A percentile compares a stretch with the other conserved stretches of the same genome.
phyloP scores from a whole-genome alignment of 37 sponge, comb jelly and placozoan species.

The Beroe forskalii region DNA sequence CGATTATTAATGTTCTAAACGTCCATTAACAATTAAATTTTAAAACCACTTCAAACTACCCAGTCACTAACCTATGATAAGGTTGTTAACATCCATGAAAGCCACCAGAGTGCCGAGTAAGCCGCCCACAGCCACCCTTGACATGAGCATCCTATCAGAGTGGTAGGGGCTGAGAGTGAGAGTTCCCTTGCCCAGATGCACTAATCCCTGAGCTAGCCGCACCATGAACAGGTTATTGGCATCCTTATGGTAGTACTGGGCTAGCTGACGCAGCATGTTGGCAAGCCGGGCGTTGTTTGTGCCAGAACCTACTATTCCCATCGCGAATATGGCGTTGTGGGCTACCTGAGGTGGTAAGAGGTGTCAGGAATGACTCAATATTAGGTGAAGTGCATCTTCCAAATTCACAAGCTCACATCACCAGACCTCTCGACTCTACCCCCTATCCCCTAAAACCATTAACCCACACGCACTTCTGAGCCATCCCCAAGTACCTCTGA shows the following conservation, averaged over 20 bases:
- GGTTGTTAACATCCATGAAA: constrained; percentile 78
- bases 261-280: constrained; percentile 88
- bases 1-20: too few relatives aligned
- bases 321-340: constrained; percentile 91
- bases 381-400: too few relatives aligned
- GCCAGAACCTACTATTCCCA: constrained; percentile 92
- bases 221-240: constrained; percentile 88
- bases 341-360: constrained; percentile 55
- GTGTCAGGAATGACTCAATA: too few relatives aligned
- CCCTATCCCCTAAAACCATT: too few relatives aligned
- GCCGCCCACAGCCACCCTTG: constrained; percentile 86
- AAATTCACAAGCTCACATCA: too few relatives aligned
- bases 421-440: too few relatives aligned
- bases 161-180: constrained; percentile 93
- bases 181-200: constrained; percentile 95
- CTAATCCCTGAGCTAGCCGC: constrained; percentile 92
- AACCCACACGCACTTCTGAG: too few relatives aligned
- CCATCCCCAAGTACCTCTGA: constrained; percentile 77
- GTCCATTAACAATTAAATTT: too few relatives aligned
- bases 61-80: background rate
- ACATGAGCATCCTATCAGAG: constrained; percentile 81
- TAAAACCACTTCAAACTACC: too few relatives aligned
- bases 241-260: constrained; percentile 96
- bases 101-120: constrained; percentile 77
- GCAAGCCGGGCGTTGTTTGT: constrained; percentile 97